These are phyloP conservation scores for Ambastaia sidthimunki DNA, from an alignment of 2,797 vertebrate genomes.

Conservation along the genomic window DNA sequence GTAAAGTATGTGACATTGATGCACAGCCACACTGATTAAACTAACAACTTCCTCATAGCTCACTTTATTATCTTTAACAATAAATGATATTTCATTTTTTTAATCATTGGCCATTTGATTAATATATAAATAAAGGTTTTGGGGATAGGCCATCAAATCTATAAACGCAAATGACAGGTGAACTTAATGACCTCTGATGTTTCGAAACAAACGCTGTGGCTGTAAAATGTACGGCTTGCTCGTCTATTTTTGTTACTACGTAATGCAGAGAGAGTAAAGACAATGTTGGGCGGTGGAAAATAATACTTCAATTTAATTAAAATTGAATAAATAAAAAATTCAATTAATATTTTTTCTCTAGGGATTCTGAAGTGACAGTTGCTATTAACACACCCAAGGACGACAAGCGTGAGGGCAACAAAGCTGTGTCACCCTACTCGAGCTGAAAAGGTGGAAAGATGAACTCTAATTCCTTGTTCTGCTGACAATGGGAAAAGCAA, in stretches of 20 bases:
- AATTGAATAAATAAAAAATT: constrained; percentile 43
- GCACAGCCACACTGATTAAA: no score
- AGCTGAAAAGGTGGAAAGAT: neutral
- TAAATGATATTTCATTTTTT: no score
- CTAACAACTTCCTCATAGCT: no score
- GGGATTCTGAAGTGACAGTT: constrained; percentile 12
- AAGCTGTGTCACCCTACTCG: neutral
- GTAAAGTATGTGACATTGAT: no score
- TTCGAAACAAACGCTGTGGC: neutral
- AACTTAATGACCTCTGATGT: neutral
- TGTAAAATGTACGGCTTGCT: no score
- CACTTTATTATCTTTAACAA: no score
- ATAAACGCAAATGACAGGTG: neutral
- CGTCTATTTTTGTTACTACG: neutral
- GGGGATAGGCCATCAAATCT: neutral
- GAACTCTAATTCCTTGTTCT: neutral
- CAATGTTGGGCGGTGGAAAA: constrained; percentile 14
- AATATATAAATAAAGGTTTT: neutral
- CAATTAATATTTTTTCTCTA: constrained; percentile 32
- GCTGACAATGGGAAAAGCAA: constrained; percentile 22
- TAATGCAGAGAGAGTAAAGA: neutral
- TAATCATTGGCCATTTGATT: neutral
- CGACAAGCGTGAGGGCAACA: neutral
- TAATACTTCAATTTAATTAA: no score
- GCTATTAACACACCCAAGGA: constrained; percentile 35